Evolutionary conservation across 2,888 invertebrate species (phyloP), one percentile per base, ranked within the genome.

Genomic region (Trichogramma dendrolimi): DNA sequence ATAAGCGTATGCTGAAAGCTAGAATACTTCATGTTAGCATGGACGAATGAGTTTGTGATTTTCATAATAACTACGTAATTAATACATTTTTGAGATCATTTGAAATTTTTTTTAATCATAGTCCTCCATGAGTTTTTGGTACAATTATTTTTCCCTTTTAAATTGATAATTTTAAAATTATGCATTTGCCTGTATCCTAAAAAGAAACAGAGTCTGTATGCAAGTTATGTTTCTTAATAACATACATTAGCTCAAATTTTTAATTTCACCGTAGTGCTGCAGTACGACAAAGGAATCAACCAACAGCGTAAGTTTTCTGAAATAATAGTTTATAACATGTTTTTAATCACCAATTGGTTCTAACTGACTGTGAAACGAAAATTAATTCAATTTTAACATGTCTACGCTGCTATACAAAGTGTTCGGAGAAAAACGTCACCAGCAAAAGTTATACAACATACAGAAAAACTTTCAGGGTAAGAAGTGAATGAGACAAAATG

Each of bases 351-450:
- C 46, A 58, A 65, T 61, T 65, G 58, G 61, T 57, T 65, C 10
- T 60, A 42, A n/a, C 58, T 27, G 57, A 27, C 27, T 51, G 39
- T 8, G 51, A 57, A 67, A 58, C 46, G n/a, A 58, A 64, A 61
- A 71, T 70, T 72, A 71, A 72, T 67, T 68, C 64, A 70, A 67
- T 66, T 56, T 72, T 72, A 63, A 71, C 70, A 72, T 75, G 70
- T 73, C 70, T 72, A 70, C 71, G 76, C 78, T 79, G 77, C 77
- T 75, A 72, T 72, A 71, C 69, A 75, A 73, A 90, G 90, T 82
- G 87, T 90, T 76, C 85, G 89, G 76, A 84, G 90, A 79, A 90
- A 90, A 83, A 85, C 87, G 71, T 87, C 89, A 65, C 88, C 89
- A 59, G 89, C 83, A 61, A 73, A 77, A 71, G 71, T 74, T 68